These are phyloP conservation scores for Eremobia ochroleuca DNA, from an alignment of 2,888 invertebrate genomes.

Conservation along the genomic window DNA sequence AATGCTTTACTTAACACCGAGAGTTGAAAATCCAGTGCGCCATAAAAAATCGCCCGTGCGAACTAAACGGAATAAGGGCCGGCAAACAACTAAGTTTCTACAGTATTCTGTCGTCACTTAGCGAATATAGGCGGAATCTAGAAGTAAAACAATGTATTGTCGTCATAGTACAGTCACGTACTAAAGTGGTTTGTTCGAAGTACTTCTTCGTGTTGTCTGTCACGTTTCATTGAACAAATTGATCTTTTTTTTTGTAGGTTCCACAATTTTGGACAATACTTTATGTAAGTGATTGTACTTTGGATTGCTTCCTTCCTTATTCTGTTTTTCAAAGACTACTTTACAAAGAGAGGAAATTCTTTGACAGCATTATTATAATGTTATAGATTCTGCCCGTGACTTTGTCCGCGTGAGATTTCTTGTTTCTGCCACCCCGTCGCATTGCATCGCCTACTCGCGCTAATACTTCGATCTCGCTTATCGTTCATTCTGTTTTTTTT, in stretches of 20 bases:
- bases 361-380: too few species aligned
- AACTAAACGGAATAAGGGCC: too few species aligned
- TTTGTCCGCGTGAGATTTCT: too few species aligned
- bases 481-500: too few species aligned
- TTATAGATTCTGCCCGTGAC: too few species aligned
- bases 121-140: background rate
- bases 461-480: too few species aligned
- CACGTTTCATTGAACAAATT: conserved; percentile 26
- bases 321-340: background rate
- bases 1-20: too few species aligned
- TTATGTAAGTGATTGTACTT: conserved; percentile 29
- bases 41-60: too few species aligned
- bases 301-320: conserved; percentile 51
- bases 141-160: background rate
- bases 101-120: background rate
- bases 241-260: conserved; percentile 24
- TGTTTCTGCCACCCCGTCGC: too few species aligned
- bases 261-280: conserved; percentile 33
- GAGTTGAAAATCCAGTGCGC: too few species aligned
- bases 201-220: conserved; percentile 16
- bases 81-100: too few species aligned
- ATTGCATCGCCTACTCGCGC: too few species aligned
- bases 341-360: background rate
- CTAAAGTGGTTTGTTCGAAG: conserved; percentile 6
- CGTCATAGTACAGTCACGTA: conserved; percentile 15